Evolutionary conservation across 2,797 vertebrate genomes (phyloP).

Genomic region (Gymnothorax javanicus): DNA sequence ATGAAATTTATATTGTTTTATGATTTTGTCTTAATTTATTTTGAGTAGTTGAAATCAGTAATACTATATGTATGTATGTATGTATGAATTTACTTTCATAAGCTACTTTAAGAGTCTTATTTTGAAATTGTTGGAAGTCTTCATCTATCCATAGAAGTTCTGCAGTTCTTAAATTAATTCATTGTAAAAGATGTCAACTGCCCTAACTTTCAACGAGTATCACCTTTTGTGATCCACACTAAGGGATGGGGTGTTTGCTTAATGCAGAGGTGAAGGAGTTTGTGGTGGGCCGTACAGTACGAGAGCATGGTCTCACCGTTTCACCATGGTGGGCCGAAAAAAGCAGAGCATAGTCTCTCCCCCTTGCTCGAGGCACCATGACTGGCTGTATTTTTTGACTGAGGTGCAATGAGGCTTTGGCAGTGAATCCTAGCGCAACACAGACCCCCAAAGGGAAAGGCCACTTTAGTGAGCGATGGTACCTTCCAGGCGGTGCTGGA

Average conservation of each 20-base stretch:
- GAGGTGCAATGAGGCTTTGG: slow-evolving; percentile 50
- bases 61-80: not conserved
- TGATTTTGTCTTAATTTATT: too few relatives aligned
- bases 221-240: not conserved
- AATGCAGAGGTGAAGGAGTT: not conserved
- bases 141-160: not conserved
- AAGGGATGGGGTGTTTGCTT: not conserved
- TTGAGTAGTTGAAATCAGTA: not conserved
- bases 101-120: not conserved
- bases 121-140: slow-evolving; percentile 28
- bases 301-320: not conserved
- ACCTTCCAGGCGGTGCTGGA: slow-evolving; percentile 59
- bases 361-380: slow-evolving; percentile 48
- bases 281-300: not conserved
- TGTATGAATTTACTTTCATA: slow-evolving; percentile 7
- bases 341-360: not conserved
- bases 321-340: not conserved
- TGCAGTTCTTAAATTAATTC: not conserved
- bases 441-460: slow-evolving; percentile 56
- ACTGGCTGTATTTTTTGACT: slow-evolving; percentile 69
- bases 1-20: too few relatives aligned
- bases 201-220: not conserved
- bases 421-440: slow-evolving; percentile 49
- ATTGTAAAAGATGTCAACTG: not conserved
- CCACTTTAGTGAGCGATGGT: slow-evolving; percentile 57